Conservation (phyloP, 2,113 vertebrate genomes). For the Psophia crepitans region DNA sequence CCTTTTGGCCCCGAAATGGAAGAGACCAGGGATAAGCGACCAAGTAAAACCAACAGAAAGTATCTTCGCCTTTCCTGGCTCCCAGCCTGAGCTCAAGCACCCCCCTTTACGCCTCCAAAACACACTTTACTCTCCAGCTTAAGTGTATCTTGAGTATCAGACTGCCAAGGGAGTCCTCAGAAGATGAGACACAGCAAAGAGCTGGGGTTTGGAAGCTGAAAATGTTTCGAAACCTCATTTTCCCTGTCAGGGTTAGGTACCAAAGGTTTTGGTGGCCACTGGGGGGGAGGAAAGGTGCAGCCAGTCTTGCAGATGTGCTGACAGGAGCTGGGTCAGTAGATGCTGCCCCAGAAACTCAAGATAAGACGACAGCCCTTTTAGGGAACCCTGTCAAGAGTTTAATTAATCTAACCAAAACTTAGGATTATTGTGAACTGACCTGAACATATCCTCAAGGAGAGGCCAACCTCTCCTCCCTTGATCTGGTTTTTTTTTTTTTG, state of each 20-base stretch:
- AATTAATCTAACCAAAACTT: not conserved
- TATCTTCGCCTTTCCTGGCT: not conserved
- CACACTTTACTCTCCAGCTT: not conserved
- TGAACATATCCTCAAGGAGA: not conserved
- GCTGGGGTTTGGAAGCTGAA: not conserved
- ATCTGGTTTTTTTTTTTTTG: not conserved
- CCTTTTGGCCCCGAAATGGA: not conserved
- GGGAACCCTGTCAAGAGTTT: not conserved
- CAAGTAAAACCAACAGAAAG: not conserved
- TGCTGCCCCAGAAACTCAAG: too few relatives aligned
- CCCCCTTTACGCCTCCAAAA: not conserved
- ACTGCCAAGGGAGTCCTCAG: not conserved
- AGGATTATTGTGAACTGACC: not conserved
- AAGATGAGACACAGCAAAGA: not conserved
- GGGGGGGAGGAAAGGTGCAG: not conserved
- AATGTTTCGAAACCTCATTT: not conserved
- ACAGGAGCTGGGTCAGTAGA: fast-evolving
- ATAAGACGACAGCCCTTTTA: not conserved
- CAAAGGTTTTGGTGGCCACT: not conserved
- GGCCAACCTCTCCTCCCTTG: not conserved
- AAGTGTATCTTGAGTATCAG: not conserved
- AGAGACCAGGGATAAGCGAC: not conserved
- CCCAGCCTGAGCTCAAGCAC: not conserved
- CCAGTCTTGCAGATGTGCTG: fast-evolving
- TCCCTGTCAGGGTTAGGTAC: not conserved